Evolutionary conservation across 2,113 vertebrate species (phyloP).

Genomic region (Poecilia latipinna): DNA sequence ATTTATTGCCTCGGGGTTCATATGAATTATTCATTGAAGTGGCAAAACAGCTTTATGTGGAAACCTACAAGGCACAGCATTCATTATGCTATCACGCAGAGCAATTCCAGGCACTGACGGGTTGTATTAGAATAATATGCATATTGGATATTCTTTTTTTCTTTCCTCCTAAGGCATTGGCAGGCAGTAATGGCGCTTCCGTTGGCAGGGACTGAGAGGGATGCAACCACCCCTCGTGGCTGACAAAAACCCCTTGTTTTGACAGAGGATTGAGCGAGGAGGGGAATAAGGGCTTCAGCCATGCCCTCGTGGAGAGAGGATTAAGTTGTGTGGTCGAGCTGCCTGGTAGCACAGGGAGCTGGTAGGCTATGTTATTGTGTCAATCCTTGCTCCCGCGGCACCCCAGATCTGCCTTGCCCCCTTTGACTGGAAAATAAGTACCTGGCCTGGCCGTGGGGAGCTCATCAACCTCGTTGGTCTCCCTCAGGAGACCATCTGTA

Average conservation of each 20-base stretch:
- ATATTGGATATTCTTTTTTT: slow-evolving; percentile 79
- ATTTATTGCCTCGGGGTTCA: slow-evolving; percentile 90
- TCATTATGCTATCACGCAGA: slow-evolving; percentile 87
- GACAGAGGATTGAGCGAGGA: slow-evolving; percentile 56
- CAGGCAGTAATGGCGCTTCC: slow-evolving; percentile 75
- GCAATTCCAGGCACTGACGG: slow-evolving; percentile 84
- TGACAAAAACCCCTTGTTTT: slow-evolving; percentile 76
- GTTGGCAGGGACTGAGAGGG: slow-evolving; percentile 79
- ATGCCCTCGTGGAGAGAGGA: slow-evolving; percentile 57
- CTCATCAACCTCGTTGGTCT: slow-evolving; percentile 50
- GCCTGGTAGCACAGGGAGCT: slow-evolving; percentile 53
- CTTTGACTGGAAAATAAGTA: slow-evolving; percentile 40
- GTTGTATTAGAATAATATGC: slow-evolving; percentile 87
- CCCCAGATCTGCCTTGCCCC: slow-evolving; percentile 36
- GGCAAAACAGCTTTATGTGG: slow-evolving; percentile 88
- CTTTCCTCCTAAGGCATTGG: slow-evolving; percentile 73
- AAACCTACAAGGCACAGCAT: slow-evolving; percentile 85
- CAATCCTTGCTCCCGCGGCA: slow-evolving; percentile 60
- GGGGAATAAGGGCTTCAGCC: slow-evolving; percentile 54
- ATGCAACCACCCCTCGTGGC: slow-evolving; percentile 65
- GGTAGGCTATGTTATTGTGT: slow-evolving; percentile 53
- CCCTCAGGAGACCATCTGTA: slow-evolving; percentile 25
- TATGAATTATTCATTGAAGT: slow-evolving; percentile 93
- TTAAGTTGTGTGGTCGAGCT: slow-evolving; percentile 63
- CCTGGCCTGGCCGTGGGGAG: slow-evolving; percentile 56